A percentile compares a stretch with the other conserved stretches of the same genome.
Conservation (phyloP, 1,140 invertebrate genomes). For the Rhizoglyphus robini region DNA sequence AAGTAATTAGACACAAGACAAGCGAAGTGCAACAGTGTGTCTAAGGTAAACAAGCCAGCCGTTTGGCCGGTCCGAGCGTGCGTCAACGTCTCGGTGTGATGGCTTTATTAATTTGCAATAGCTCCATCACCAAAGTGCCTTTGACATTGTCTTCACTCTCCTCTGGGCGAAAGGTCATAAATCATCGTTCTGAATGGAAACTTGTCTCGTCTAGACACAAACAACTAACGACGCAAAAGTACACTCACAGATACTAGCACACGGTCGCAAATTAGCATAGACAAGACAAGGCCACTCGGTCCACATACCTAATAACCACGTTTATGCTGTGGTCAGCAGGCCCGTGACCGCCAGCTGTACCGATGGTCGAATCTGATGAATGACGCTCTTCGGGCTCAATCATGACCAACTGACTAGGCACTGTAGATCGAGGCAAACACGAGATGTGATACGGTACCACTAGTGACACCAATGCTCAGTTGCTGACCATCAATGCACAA, state of each 20-base stretch:
- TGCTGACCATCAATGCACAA: no score
- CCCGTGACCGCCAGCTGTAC: not conserved
- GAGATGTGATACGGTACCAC: no score
- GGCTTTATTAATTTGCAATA: conserved; percentile 11
- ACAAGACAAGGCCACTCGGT: not conserved
- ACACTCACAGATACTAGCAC: no score
- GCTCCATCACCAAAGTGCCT: not conserved
- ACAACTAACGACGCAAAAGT: no score
- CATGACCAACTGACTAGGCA: no score
- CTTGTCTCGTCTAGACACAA: not conserved
- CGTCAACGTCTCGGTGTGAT: not conserved
- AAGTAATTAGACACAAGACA: not conserved
- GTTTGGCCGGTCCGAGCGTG: no score
- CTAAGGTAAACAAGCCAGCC: not conserved
- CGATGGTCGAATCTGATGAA: not conserved
- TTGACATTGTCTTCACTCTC: not conserved
- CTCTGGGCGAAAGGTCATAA: conserved; percentile 1
- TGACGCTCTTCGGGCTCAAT: not conserved
- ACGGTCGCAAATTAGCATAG: not conserved
- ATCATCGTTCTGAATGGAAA: conserved; percentile 1
- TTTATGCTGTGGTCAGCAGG: conserved; percentile 10
- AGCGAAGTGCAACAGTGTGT: not conserved
- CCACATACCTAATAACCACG: conserved; percentile 11
- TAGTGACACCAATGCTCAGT: no score
- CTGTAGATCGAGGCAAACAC: no score